Percentiles rank a stretch among this genome's conserved stretches.
Evolutionary conservation across 2,797 vertebrate genomes (phyloP).

Genomic region (Delichon dasypus): DNA sequence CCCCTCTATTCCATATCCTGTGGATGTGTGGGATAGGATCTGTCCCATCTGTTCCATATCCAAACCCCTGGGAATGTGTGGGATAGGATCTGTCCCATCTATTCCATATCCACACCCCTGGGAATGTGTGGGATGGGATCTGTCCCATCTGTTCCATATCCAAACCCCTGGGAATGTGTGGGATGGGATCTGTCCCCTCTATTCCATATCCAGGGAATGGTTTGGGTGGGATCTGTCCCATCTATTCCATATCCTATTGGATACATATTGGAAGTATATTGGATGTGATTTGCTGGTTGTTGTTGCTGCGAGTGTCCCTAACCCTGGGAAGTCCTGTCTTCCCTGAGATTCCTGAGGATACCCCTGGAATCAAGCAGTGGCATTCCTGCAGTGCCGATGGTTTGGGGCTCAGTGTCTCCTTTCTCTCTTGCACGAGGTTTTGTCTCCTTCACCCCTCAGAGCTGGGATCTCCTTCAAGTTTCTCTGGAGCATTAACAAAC

Average conservation of each 20-base stretch:
- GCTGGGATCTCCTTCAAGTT: background rate
- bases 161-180: background rate
- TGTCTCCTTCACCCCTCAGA: background rate
- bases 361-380: background rate
- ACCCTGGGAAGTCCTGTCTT: background rate
- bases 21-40: too few relatives aligned
- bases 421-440: background rate
- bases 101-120: rapidly evolving
- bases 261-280: rapidly evolving
- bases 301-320: background rate
- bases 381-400: background rate
- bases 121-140: rapidly evolving
- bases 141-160: background rate
- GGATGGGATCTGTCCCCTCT: background rate
- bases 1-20: too few relatives aligned
- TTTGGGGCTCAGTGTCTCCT: background rate
- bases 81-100: background rate
- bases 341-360: background rate
- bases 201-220: background rate
- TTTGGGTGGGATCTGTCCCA: background rate
- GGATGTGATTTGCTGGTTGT: background rate
- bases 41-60: background rate
- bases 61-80: rapidly evolving
- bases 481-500: background rate
- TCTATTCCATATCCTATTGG: background rate